A percentile compares a stretch with the other conserved stretches of the same genome.
phyloP scores from a whole-genome alignment of 2,797 vertebrate genomes.

The Alosa sapidissima region DNA sequence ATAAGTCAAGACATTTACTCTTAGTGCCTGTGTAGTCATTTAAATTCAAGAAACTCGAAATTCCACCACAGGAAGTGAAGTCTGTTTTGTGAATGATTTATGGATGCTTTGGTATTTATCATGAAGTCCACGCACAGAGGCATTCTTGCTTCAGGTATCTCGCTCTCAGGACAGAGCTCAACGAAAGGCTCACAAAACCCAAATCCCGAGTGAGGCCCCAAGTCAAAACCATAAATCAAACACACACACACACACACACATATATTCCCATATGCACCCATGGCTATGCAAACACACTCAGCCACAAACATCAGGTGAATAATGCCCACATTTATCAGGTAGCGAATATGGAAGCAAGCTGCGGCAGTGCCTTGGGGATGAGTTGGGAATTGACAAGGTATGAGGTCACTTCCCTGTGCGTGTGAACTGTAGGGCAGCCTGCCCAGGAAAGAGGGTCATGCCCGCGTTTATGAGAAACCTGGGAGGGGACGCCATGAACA shows the following conservation, averaged over 20 bases:
- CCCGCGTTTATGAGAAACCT: constrained; percentile 52
- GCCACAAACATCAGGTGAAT: neutral
- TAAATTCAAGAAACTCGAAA: neutral
- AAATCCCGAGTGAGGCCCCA: neutral
- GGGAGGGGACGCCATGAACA: constrained; percentile 46
- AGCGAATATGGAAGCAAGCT: neutral
- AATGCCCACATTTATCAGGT: neutral
- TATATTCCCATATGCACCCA: neutral
- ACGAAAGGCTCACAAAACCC: neutral
- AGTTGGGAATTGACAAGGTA: constrained; percentile 51
- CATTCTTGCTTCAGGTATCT: neutral
- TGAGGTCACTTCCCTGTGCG: constrained; percentile 53
- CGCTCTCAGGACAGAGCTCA: neutral
- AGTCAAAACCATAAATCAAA: neutral
- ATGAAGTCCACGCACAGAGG: neutral
- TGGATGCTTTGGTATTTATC: neutral
- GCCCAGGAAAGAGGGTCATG: constrained; percentile 55
- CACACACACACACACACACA: neutral
- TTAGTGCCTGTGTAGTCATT: neutral
- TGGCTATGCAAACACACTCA: neutral
- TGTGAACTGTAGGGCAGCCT: constrained; percentile 51
- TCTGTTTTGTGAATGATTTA: constrained; percentile 1
- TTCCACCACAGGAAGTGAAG: neutral
- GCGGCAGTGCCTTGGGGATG: constrained; percentile 38
- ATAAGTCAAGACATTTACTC: neutral